Evolutionary conservation across 2,888 invertebrate species (phyloP), one percentile per base, ranked within the genome.

Genomic region (Xylota segnis): DNA sequence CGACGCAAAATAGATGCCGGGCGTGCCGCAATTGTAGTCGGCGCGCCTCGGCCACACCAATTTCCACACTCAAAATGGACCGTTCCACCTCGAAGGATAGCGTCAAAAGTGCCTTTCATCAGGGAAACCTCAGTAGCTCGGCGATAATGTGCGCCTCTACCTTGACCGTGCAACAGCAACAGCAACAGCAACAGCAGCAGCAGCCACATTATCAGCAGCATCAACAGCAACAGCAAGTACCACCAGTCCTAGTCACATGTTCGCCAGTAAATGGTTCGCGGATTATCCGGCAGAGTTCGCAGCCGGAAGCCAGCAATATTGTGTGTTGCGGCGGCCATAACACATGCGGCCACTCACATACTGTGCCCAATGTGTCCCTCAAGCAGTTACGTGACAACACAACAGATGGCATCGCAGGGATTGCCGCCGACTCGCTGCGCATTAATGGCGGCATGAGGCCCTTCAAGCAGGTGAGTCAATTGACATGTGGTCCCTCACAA

Each of bases 371-470:
- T 93, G 96, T 97, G 91, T 97, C 97, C 47, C 93, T 97, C 90
- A 95, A 97, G 90, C 97, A 97, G 92, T 94, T 97, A 75, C 94
- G 96, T 88, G 93, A 93, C 68, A 96, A 96, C 93, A 95, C 95
- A 56, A 95, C 95, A 87, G 97, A 97, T 91, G 97, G 97, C 88
- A 97, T 98, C 88, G 98, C 98, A 59, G 97, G 97, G 91, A 98
- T 99, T 90, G 98, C 98, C 23, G 98, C 98, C 65, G 98, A 98
- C 93, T 98, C 98, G 78, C 94, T 98, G 89, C 94, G 98, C 90
- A 97, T 98, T 93, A 98, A 98, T 93, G 99, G 98, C 88, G 98
- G 98, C 90, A 97, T 98, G 95, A 95, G 98, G 89, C 98, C 97
- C 91, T 98, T 98, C 93, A 97, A 97, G 93, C 98, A 98, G 96